Base-by-base conservation (phyloP, 92 coral and sea anemone genomes). In the Muricea muricata region DNA sequence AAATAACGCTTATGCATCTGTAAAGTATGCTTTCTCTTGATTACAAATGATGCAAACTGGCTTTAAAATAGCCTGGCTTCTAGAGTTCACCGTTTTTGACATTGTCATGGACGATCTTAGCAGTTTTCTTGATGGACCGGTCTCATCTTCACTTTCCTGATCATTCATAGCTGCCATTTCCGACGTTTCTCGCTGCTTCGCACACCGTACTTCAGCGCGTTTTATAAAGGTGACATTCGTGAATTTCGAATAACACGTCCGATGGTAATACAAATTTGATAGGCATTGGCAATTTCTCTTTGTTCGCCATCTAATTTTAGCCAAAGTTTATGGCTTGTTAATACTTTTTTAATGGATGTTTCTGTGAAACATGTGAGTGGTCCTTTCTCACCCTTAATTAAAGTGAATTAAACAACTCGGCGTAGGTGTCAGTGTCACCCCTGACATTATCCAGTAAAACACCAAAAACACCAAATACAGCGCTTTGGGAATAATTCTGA, bases 31-130 rank as follows among this genome's bases (percentile, higher is more conserved):
- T 68, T 86, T 86, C 54, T 87, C 79, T 77, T 82, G 34, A 67
- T 87, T 87, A 73, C 90, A 82, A 75, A 87, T 87, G 30, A 87
- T 60, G 71, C 87, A 87, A 37, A 81, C 34, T 84, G 90, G 90
- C 28, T 87, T 83, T 80, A 87, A 83, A 47, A 82, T 75, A 81
- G 69, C 58, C 82, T 82, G 90, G 47, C 30, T 82, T 12, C 83
- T 63, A 39, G 82, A 61, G 83, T n/a, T n/a, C n/a, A n/a, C n/a
- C n/a, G n/a, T n/a, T 26, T 47, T 86, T 45, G 47, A 57, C 71
- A 70, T 37, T 7, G 14, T 42, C 50, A 14, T 42, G 18, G 73
- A 86, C 58, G 90, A 86, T 69, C 90, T 83, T 41, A 67, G 70
- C 70, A 81, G 55, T 70, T 86, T 86, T 70, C 70, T 86, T 31